Base-by-base conservation (phyloP, 23 tunicate genomes). In the Trididemnum nubilum region DNA sequence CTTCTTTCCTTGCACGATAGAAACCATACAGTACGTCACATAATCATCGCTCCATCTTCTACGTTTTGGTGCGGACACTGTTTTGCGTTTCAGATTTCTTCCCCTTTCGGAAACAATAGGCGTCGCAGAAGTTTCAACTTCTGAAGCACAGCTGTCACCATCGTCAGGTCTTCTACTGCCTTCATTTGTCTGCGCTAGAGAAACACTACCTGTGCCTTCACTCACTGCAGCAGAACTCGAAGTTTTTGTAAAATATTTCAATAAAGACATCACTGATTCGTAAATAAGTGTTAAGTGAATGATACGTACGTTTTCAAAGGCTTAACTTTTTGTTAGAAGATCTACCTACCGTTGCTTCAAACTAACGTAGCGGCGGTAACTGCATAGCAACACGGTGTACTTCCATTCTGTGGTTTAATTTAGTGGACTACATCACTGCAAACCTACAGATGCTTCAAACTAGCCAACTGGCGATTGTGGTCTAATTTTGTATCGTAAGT, bases 11-110 rank as follows among this genome's bases (percentile, higher is more conserved):
- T 67, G 67, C 74, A 67, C 38, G 74, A 67, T 7, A 33, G 74
- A 67, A 67, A 31, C 74, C 38, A 33, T 67, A 67, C n/a, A n/a
- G n/a, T n/a, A n/a, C 38, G 31, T 61, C 67, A 61, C 26, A 24
- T 67, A 67, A 67, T 67, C 38, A 67, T 67, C n/a, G 33, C 33
- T 67, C 37, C 74, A 67, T 67, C 38, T 67, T 67, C 74, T 67
- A 67, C 74, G 37, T 67, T 67, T 67, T 67, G 74, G 21, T 31
- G 74, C 33, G 74, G 37, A 32, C 67, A 61, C 67, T 61, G 67
- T 67, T 67, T 67, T 32, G 37, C 74, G n/a, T 67, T 67, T 30
- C 74, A 33, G 9, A 31, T 67, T 67, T 67, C 74, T 67, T 24
- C 38, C 37, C 9, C 74, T 24, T 67, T 67, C 25, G 74, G 37